phyloP scores from a whole-genome alignment of 1,140 invertebrate species.

The Pogonognathellus flavescens region DNA sequence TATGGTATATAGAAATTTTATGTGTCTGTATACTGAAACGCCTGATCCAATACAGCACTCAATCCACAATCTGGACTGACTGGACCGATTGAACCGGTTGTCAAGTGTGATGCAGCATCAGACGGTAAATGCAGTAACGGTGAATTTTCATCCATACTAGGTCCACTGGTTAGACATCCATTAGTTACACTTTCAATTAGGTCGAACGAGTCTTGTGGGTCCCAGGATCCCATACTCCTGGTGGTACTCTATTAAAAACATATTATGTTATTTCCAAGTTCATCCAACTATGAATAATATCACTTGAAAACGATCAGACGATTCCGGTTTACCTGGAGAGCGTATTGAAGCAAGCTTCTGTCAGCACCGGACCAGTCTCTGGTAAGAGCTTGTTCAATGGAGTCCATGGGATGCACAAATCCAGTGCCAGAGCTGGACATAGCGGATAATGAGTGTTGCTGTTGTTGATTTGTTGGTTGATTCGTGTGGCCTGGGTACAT shows the following conservation, averaged over 20 bases:
- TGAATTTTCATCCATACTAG: slow-evolving; percentile 63
- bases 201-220: slow-evolving; percentile 66
- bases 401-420: slow-evolving; percentile 63
- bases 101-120: slow-evolving; percentile 62
- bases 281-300: slow-evolving; percentile 1
- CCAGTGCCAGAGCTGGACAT: slow-evolving; percentile 42
- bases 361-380: slow-evolving; percentile 66
- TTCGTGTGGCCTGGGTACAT: slow-evolving; percentile 65
- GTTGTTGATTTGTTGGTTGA: slow-evolving; percentile 46
- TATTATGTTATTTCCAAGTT: slow-evolving; percentile 37
- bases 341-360: slow-evolving; percentile 64
- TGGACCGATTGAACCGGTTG: slow-evolving; percentile 59
- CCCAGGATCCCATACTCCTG: slow-evolving; percentile 65
- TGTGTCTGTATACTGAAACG: slow-evolving; percentile 66
- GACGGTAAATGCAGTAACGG: slow-evolving; percentile 66
- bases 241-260: slow-evolving; percentile 62
- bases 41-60: slow-evolving; percentile 67
- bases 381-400: slow-evolving; percentile 64
- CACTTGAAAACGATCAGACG: neutral
- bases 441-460: slow-evolving; percentile 58
- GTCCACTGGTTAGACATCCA: slow-evolving; percentile 58
- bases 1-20: slow-evolving; percentile 25
- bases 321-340: slow-evolving; percentile 61
- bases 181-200: slow-evolving; percentile 66
- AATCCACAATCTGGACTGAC: slow-evolving; percentile 66